Evolutionary conservation across 2,797 vertebrate species (phyloP).

Genomic region (Pelodytes ibericus): DNA sequence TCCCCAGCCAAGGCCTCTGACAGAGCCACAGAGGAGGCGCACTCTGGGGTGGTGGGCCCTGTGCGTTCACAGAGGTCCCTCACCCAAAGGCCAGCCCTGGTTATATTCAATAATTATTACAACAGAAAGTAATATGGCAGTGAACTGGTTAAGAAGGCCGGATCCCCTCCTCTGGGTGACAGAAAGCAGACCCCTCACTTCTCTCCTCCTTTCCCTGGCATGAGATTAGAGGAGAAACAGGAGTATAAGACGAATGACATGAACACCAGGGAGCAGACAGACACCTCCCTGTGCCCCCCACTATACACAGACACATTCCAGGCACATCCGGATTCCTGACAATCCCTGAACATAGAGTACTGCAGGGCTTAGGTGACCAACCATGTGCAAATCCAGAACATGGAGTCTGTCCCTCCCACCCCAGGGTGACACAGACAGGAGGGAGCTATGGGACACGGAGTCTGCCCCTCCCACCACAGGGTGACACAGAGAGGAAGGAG

Average conservation of each 20-base stretch:
- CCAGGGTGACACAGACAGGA: constrained; percentile 14
- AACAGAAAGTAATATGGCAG: constrained; percentile 5
- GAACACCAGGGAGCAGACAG: constrained; percentile 37
- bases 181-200: constrained; percentile 36
- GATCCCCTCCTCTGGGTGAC: constrained; percentile 27
- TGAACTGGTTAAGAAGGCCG: constrained; percentile 39
- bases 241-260: constrained; percentile 43
- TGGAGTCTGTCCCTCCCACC: background rate
- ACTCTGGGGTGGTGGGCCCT: too few species aligned
- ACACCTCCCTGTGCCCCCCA: constrained; percentile 22
- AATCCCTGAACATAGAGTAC: constrained; percentile 2
- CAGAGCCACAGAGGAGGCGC: too few species aligned
- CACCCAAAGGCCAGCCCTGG: too few species aligned
- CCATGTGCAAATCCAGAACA: background rate
- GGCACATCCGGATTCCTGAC: constrained; percentile 14
- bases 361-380: background rate
- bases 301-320: constrained; percentile 41
- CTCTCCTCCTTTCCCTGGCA: constrained; percentile 44
- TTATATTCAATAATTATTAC: too few species aligned
- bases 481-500: too few species aligned
- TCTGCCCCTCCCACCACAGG: background rate
- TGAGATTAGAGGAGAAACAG: constrained; percentile 45
- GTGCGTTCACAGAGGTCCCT: too few species aligned
- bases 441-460: background rate
- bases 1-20: too few species aligned